Conservation (phyloP, 2,888 invertebrate genomes). For the Myathropa florea region DNA sequence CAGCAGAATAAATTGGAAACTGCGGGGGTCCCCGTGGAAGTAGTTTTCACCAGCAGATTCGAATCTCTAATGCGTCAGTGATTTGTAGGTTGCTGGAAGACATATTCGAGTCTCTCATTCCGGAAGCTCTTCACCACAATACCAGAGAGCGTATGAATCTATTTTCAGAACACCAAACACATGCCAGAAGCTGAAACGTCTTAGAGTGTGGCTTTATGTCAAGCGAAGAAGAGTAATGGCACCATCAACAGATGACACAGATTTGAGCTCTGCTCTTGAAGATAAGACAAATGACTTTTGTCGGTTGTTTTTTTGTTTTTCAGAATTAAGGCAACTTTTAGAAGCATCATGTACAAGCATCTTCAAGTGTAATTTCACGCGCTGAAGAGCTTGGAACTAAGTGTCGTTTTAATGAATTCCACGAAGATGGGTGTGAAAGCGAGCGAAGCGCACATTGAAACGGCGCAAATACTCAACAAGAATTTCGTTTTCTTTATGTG, state of each 20-base stretch:
- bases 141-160: not conserved
- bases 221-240: not conserved
- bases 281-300: conserved; percentile 2
- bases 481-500: not conserved
- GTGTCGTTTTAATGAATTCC: not conserved
- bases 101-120: too few relatives aligned
- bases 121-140: not conserved
- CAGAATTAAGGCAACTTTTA: not conserved
- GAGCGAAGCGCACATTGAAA: not conserved
- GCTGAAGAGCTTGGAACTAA: not conserved
- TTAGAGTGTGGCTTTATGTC: not conserved
- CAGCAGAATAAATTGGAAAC: too few relatives aligned
- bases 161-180: not conserved
- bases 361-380: not conserved
- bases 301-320: not conserved
- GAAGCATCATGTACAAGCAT: not conserved
- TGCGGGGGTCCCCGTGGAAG: too few relatives aligned
- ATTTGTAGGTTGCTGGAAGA: not conserved
- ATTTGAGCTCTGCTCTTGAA: conserved; percentile 1
- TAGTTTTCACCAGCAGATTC: too few relatives aligned
- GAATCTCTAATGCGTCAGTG: not conserved
- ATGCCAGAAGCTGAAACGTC: not conserved
- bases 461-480: not conserved
- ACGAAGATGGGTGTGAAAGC: not conserved
- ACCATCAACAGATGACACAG: not conserved